phyloP scores from a whole-genome alignment of 2,797 vertebrate genomes.

The Diceros bicornis region DNA sequence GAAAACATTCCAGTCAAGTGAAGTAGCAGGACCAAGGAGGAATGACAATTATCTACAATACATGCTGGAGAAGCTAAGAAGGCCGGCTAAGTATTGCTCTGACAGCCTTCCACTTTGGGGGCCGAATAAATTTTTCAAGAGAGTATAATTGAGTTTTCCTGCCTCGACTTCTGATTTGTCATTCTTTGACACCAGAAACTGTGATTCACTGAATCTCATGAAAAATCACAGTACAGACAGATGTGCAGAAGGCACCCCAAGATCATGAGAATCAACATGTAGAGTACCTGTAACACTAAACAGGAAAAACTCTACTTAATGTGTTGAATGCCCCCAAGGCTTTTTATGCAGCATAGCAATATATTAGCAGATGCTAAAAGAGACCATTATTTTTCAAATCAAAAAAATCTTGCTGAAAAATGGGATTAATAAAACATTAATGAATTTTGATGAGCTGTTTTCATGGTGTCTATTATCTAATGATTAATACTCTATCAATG shows the following conservation, averaged over 20 bases:
- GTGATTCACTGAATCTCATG: neutral
- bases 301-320: neutral
- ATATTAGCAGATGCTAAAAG: neutral
- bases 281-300: neutral
- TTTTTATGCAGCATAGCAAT: neutral
- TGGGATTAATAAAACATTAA: constrained; percentile 49
- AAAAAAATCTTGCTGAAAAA: neutral
- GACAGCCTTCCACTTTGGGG: neutral
- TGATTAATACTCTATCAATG: constrained; percentile 51
- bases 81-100: neutral
- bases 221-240: neutral
- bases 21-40: neutral
- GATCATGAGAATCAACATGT: neutral
- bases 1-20: neutral
- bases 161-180: neutral
- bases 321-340: neutral
- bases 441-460: constrained; percentile 43
- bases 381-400: neutral
- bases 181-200: neutral
- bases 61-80: neutral
- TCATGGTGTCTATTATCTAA: constrained; percentile 32
- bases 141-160: neutral
- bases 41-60: neutral
- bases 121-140: constrained; percentile 26
- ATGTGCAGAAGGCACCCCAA: neutral